These are phyloP conservation scores for Siderastrea radians DNA, from an alignment of 92 coral and sea anemone genomes.

Conservation along the genomic window DNA sequence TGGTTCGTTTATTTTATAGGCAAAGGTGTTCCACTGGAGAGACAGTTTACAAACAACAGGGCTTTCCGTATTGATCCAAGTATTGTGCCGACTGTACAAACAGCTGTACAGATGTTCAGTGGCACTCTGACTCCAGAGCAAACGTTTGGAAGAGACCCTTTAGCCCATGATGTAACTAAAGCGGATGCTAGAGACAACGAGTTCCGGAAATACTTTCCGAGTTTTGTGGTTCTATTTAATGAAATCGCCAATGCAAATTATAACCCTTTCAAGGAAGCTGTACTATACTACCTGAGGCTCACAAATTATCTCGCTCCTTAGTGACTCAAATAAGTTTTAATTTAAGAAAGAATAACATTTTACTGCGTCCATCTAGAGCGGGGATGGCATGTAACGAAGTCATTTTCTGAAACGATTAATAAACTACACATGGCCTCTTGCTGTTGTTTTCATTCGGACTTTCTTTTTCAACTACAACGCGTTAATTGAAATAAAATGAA, in stretches of 20 bases:
- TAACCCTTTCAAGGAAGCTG: neutral
- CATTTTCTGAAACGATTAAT: too few species aligned
- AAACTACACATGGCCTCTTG: too few species aligned
- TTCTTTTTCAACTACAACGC: too few species aligned
- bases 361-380: too few species aligned
- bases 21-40: constrained; percentile 12
- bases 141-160: constrained; percentile 2
- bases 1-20: neutral
- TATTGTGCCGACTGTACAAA: constrained; percentile 4
- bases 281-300: neutral
- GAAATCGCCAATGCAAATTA: neutral
- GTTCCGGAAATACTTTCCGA: constrained; percentile 1
- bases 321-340: too few species aligned
- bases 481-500: too few species aligned
- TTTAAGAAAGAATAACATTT: too few species aligned
- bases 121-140: neutral
- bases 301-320: neutral
- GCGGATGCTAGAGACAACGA: too few species aligned
- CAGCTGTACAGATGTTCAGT: neutral
- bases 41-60: constrained; percentile 5
- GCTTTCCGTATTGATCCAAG: constrained; percentile 1
- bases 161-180: neutral
- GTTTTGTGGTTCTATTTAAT: neutral
- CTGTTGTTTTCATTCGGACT: too few species aligned
- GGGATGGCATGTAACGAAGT: too few species aligned